These are phyloP conservation scores for Oreochromis spilurus DNA, from an alignment of 2,113 vertebrate genomes.

Conservation along the genomic window DNA sequence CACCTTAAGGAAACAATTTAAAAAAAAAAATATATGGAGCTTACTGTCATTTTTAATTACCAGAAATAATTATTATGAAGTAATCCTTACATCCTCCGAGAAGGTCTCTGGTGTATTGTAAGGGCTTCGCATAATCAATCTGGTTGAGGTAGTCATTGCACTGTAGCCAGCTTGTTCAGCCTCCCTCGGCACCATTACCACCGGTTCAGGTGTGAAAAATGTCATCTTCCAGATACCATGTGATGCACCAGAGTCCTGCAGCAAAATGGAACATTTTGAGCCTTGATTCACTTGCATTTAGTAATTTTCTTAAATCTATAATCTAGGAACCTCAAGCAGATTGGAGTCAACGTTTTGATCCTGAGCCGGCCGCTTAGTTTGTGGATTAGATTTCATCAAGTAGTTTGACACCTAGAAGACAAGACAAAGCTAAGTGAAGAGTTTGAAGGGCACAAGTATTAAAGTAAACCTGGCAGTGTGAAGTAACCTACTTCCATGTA, in stretches of 20 bases:
- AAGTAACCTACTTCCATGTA: slow-evolving; percentile 70
- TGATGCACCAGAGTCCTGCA: background rate
- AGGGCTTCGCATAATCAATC: slow-evolving; percentile 64
- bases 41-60: background rate
- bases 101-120: slow-evolving; percentile 63
- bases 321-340: background rate
- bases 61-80: background rate
- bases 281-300: background rate
- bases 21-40: accelerated
- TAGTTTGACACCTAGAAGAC: slow-evolving; percentile 37
- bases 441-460: background rate
- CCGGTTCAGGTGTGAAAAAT: slow-evolving; percentile 61
- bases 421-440: background rate
- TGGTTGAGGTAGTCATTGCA: slow-evolving; percentile 22
- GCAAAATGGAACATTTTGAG: background rate
- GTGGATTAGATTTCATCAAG: background rate
- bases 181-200: slow-evolving; percentile 56
- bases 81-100: slow-evolving; percentile 59
- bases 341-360: background rate
- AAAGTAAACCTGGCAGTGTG: background rate
- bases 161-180: slow-evolving; percentile 61
- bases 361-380: background rate
- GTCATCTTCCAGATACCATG: slow-evolving; percentile 70
- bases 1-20: slow-evolving; percentile 62
- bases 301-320: background rate